Base-by-base conservation (phyloP, 2,797 vertebrate species). In the Kryptopterus vitreolus region DNA sequence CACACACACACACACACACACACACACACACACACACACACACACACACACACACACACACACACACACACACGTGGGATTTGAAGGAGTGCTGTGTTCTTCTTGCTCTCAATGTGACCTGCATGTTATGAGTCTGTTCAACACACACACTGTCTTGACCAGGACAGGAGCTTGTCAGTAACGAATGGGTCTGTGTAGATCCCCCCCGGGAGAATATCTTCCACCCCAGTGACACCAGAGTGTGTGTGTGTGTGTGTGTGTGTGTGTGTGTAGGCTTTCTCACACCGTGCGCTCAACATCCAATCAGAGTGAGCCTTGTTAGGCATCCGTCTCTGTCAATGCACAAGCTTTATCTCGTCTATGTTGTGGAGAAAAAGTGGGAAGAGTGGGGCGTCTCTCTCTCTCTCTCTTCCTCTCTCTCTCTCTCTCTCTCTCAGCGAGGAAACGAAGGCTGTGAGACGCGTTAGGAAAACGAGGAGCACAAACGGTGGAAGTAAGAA, bases 291-390 rank as follows among this genome's bases (percentile, higher is more conserved):
- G 72, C 76, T 83, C 57, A 76, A 76, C 70, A 77, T 83, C 81
- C 80, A 87, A 85, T 84, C 78, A 81, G 78, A 75, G 76, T 22
- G 38, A 59, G 74, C 82, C 71, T 58, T 86, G 82, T 84, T 77
- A 73, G 72, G 57, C 85, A 86, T 87, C 83, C 52, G 70, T 87
- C 87, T 86, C 61, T 84, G 87, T 84, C 85, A 88, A 55, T 69
- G 77, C 48, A 52, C 48, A 33, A 31, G 74, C 81, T 79, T 85
- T 83, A 84, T 86, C 78, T 24, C 68, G 81, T 68, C 48, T 84
- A 80, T 84, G 78, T 84, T 83, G 65, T 85, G 57, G 79, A 79
- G 59, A 78, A 80, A 55, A 55, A 43, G 72, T n/a, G 46, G 53
- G 82, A 71, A 38, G 13, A 65, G 84, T 72, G 53, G n/a, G 55